Evolutionary conservation across 2,888 invertebrate species (phyloP).

Genomic region (Pilophorus perplexus): DNA sequence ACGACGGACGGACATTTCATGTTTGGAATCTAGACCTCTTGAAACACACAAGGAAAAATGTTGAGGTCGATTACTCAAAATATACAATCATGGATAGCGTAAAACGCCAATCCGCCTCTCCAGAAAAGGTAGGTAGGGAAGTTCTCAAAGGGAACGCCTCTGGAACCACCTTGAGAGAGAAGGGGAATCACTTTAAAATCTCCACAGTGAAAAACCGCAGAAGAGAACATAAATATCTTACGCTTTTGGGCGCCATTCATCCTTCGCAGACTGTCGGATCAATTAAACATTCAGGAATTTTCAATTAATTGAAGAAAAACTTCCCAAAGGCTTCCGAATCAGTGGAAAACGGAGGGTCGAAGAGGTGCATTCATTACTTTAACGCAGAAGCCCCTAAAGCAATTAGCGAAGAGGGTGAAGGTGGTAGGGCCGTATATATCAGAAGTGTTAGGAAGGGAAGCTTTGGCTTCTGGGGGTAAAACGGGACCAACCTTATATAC

Average conservation of each 20-base stretch:
- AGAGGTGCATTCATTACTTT: constrained; percentile 32
- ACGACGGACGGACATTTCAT: no score
- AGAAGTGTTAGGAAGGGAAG: background rate
- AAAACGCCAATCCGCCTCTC: no score
- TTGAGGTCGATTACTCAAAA: no score
- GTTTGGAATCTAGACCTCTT: no score
- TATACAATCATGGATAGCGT: no score
- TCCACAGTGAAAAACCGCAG: background rate
- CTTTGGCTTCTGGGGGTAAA: background rate
- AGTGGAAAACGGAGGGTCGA: background rate
- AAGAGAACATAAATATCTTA: background rate
- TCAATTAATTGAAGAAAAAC: constrained; percentile 30
- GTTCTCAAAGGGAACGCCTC: no score
- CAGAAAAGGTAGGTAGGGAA: no score
- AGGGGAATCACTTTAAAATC: no score
- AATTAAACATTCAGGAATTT: constrained; percentile 29
- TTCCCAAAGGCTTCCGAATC: background rate
- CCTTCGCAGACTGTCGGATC: background rate
- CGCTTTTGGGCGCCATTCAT: background rate
- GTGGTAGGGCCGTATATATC: constrained; percentile 13
- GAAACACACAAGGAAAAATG: no score
- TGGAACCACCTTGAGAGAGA: no score
- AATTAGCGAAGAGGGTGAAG: constrained; percentile 23
- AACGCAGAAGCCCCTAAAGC: constrained; percentile 13
- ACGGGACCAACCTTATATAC: background rate